Percentiles rank a stretch among this genome's conserved stretches.
Conservation (phyloP, 2,113 vertebrate genomes). For the Osmerus eperlanus region DNA sequence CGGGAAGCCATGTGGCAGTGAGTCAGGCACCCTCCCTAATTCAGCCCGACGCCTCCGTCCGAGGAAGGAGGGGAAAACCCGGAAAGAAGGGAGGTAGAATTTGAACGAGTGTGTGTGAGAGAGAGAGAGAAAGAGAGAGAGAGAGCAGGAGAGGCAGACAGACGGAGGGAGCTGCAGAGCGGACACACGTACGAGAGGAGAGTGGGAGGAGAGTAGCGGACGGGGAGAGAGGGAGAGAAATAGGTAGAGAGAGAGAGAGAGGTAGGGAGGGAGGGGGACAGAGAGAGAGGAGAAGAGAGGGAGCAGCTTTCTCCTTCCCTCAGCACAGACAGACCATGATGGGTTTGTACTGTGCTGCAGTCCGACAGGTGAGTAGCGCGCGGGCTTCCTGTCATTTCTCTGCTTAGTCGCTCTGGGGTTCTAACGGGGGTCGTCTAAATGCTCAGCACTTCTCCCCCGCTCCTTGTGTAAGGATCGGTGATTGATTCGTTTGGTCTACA, state of each 20-base stretch:
- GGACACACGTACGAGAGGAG: constrained; percentile 14
- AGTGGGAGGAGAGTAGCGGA: constrained; percentile 40
- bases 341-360: constrained; percentile 70
- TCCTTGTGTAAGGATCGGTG: too few relatives aligned
- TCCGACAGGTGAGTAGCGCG: constrained; percentile 64
- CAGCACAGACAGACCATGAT: constrained; percentile 65
- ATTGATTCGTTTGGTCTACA: too few relatives aligned
- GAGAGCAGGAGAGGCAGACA: constrained; percentile 7
- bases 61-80: constrained; percentile 38
- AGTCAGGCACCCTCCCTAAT: too few relatives aligned
- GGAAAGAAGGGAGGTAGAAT: constrained; percentile 7
- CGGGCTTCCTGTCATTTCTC: too few relatives aligned
- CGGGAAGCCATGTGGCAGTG: too few relatives aligned
- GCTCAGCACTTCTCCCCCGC: too few relatives aligned
- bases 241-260: constrained; percentile 52
- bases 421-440: too few relatives aligned
- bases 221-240: constrained; percentile 35
- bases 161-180: too few relatives aligned
- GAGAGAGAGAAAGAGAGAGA: constrained; percentile 24
- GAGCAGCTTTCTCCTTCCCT: constrained; percentile 46
- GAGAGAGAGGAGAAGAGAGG: constrained; percentile 51
- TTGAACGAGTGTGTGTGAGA: background rate
- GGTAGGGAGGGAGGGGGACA: constrained; percentile 44
- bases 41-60: constrained; percentile 12
- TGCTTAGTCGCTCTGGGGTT: too few relatives aligned